Base-by-base conservation (phyloP, 2,797 vertebrate species). In the Harpagifer antarcticus region DNA sequence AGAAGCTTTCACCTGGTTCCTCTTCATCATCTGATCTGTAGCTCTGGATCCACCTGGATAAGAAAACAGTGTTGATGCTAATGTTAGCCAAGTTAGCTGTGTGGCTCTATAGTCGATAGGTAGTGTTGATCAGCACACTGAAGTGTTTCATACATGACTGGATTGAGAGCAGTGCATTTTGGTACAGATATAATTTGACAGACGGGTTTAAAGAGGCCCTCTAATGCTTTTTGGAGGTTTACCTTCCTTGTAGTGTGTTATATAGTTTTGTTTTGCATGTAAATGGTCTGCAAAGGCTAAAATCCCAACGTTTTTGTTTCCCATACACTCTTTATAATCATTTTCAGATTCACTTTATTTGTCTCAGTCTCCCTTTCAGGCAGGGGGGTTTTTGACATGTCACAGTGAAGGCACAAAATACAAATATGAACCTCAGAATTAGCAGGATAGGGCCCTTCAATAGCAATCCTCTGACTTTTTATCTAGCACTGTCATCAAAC, bases 1-100 rank as follows among this genome's bases (percentile, higher is more conserved):
- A 0, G 93, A 86, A 11, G 84, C 71, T 79, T 97, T 97, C 68
- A 93, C 84, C 23, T 95, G 94, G 49, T 96, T 97, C 91, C 96
- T 96, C 86, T 94, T 97, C 49, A 77, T 67, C 47, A 79, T 33
- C 76, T 91, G 87, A 55, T 98, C 97, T 33, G 95, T 92, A 68
- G 86, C 72, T 84, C 96, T 94, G 54, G 91, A 93, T 69, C 92
- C 94, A 89, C 91, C 95, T 88, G 87, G 84, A 92, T 3, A 50
- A 20, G 13, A 71, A 72, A 50, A 49, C 8, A 53, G 8, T 0
- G 1, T 15, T 16, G 0, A 57, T 17, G 53, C 20, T 44, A 40
- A 10, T 15, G 23, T 11, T 37, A 37, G 33, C 33, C 0, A 37
- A 12, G n/a, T 11, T 27, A 49, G n/a, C n/a, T 7, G 49, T 5